Percentiles rank a stretch among this genome's conserved stretches.
These are phyloP conservation scores for Eilema depressum DNA, from an alignment of 2,888 invertebrate genomes.

Conservation along the genomic window DNA sequence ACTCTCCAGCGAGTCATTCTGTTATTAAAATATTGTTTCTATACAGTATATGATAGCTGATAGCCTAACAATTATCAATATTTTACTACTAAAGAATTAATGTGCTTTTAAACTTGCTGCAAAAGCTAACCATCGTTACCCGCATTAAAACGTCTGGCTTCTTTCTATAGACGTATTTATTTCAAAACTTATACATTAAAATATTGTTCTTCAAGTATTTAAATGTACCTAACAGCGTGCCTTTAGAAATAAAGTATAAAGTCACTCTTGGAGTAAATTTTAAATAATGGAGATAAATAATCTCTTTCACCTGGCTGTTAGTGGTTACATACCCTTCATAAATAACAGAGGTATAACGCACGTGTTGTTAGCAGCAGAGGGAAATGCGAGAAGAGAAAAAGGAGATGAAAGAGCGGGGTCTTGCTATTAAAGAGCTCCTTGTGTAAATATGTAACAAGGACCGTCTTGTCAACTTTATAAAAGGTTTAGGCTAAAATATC, in stretches of 20 bases:
- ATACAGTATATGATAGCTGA: no score
- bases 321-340: no score
- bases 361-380: not conserved
- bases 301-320: not conserved
- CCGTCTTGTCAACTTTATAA: no score
- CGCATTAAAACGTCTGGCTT: not conserved
- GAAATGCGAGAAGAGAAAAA: not conserved
- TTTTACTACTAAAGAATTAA: not conserved
- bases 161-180: not conserved
- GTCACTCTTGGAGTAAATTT: not conserved
- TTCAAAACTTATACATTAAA: not conserved
- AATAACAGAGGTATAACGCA: not conserved
- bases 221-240: not conserved
- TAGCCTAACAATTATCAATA: not conserved
- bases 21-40: no score
- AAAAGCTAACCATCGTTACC: slow-evolving; percentile 1
- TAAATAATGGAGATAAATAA: not conserved
- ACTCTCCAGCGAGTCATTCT: no score
- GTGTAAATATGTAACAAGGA: no score
- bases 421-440: no score
- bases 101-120: not conserved
- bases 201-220: not conserved
- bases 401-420: no score
- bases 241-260: not conserved
- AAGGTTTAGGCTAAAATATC: not conserved